Base-by-base conservation (phyloP, 1,140 invertebrate genomes). In the Brachionus rubens region DNA sequence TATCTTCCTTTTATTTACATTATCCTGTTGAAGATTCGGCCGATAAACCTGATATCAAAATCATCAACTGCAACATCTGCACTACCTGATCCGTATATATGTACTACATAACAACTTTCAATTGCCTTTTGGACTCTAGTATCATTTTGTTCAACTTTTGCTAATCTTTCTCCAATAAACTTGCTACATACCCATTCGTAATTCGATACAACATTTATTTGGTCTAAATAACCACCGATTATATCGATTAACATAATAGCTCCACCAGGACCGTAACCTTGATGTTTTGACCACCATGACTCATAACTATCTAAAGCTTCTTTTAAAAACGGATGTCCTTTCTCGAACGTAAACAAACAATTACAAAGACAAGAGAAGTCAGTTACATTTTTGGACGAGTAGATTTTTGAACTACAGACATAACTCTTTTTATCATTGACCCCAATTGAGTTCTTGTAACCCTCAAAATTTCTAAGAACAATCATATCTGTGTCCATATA, bases 261-360 rank as follows among this genome's bases (percentile, higher is more conserved):
- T 36, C 56, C 56, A 62, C 56, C 56, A 40, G 56, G 33, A 1
- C 56, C 56, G 19, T 62, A 62, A 3, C 56, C 56, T 40, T 62
- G 56, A 62, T 62, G 6, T 19, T 40, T 36, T 36, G 56, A 62
- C 56, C 56, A 62, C 33, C 36, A 16, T n/a, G 56, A 62, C 16
- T 62, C 56, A 40, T 40, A 62, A 5, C 9, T 9, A 7, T 62
- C 30, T 16, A 62, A 62, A 36, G 56, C 56, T 62, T 62, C 36
- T n/a, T 16, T 33, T 7, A 62, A 16, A 62, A 62, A 62, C 19
- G 56, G 33, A 40, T 62, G 56, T 16, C 36, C 12, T 62, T 40
- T 62, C 19, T 62, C 56, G 36, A 62, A 62, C 19, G 56, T 36
- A 33, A 62, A 33, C 28, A 62, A 62, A 62, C 56, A 62, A 40